Evolutionary conservation across 2,113 vertebrate genomes (phyloP).

Genomic region (Limnothrissa miodon): DNA sequence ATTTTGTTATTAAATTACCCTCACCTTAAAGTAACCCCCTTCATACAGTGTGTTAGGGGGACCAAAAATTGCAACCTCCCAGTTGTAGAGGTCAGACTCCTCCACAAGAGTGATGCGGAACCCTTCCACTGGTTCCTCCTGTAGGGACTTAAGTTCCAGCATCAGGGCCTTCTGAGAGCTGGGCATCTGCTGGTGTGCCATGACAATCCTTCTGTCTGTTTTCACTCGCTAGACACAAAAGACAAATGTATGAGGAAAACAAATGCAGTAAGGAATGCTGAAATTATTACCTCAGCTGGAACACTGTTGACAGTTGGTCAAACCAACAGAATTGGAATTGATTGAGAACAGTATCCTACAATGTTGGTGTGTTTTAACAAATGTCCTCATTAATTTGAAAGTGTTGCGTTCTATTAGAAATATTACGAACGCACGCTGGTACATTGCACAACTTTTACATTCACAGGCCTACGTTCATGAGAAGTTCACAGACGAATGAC

Average conservation of each 20-base stretch:
- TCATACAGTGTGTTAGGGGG: slow-evolving; percentile 92
- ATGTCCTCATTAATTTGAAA: background rate
- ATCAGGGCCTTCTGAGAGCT: slow-evolving; percentile 95
- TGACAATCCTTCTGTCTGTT: slow-evolving; percentile 55
- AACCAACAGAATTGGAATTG: background rate
- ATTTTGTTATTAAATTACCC: slow-evolving; percentile 24
- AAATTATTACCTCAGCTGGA: background rate
- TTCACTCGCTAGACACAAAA: background rate
- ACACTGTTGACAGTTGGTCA: background rate
- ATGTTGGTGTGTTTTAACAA: background rate
- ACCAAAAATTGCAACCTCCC: slow-evolving; percentile 94
- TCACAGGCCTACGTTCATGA: background rate
- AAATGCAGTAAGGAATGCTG: background rate
- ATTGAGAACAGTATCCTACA: background rate
- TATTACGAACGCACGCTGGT: background rate
- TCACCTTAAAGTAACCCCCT: slow-evolving; percentile 95
- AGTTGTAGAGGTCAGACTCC: slow-evolving; percentile 93
- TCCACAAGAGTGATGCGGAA: slow-evolving; percentile 93
- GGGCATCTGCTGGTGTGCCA: slow-evolving; percentile 96
- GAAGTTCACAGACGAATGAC: background rate
- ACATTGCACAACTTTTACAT: background rate
- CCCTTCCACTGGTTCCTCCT: slow-evolving; percentile 92
- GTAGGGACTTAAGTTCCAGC: slow-evolving; percentile 93
- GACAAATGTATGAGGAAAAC: background rate
- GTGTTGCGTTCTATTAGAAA: background rate